These are phyloP conservation scores for Pantherophis vulpinus DNA, from an alignment of 2,797 vertebrate species.

Conservation along the genomic window DNA sequence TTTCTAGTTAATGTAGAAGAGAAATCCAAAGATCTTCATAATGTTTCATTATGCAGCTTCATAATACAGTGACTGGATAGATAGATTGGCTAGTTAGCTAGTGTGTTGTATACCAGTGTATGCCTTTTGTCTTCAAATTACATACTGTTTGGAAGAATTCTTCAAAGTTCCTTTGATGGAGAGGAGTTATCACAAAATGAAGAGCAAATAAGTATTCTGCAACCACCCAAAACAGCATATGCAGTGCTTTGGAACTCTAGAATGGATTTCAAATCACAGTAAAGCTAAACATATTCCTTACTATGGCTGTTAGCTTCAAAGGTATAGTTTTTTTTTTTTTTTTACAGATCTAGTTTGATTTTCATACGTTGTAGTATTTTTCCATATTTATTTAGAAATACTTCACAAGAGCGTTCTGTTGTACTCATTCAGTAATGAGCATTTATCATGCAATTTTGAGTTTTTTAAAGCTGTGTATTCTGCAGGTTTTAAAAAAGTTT, in stretches of 20 bases:
- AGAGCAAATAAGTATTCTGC: not conserved
- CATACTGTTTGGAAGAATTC: not conserved
- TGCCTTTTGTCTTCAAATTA: not conserved
- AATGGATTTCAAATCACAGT: not conserved
- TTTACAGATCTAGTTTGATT: not conserved
- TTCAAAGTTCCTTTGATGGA: not conserved
- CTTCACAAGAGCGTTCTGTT: not conserved
- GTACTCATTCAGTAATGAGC: not conserved
- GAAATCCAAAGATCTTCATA: not conserved
- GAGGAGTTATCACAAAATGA: not conserved
- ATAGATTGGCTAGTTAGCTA: not conserved
- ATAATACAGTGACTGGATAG: not conserved
- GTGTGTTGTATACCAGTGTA: not conserved
- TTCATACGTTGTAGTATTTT: not conserved
- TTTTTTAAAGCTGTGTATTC: not conserved
- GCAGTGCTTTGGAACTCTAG: not conserved
- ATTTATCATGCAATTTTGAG: not conserved
- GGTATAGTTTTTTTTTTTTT: not conserved
- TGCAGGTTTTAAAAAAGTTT: not conserved
- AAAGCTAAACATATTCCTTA: not conserved
- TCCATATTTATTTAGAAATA: not conserved
- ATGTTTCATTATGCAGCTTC: not conserved
- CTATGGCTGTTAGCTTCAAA: not conserved
- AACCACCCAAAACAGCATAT: not conserved
- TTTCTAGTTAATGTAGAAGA: not conserved